A percentile compares a stretch with the other conserved stretches of the same genome.
These are phyloP conservation scores for Melanotaenia pygmaea DNA, from an alignment of 2,797 vertebrate genomes.

Conservation along the genomic window DNA sequence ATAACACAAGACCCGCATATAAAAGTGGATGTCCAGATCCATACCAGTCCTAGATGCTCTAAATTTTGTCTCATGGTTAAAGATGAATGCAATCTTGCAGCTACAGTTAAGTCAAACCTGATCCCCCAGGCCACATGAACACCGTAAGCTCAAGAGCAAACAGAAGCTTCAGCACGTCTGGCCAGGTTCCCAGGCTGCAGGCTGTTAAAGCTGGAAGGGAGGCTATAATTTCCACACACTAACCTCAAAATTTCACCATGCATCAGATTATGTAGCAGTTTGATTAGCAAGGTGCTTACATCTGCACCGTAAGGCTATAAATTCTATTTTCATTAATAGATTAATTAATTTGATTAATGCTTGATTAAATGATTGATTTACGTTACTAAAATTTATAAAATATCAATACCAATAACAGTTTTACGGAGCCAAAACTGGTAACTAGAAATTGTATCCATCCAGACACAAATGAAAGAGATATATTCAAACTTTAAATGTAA, in stretches of 20 bases:
- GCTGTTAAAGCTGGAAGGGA: neutral
- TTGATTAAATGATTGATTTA: neutral
- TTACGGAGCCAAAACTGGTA: neutral
- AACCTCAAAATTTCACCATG: neutral
- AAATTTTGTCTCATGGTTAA: neutral
- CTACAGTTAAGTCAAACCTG: constrained; percentile 1
- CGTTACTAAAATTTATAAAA: neutral
- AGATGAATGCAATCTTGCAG: neutral
- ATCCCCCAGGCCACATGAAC: neutral
- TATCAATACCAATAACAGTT: neutral
- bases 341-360: neutral
- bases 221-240: neutral
- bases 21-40: too few relatives aligned
- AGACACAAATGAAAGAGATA: neutral
- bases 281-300: neutral
- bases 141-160: neutral
- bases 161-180: neutral
- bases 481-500: too few relatives aligned
- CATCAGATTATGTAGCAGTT: neutral
- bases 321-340: neutral
- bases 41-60: neutral
- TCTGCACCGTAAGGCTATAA: neutral
- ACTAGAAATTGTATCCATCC: neutral
- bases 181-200: neutral
- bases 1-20: too few relatives aligned